Conservation (phyloP, 2,797 vertebrate species). For the Zenarchopterus dispar region DNA sequence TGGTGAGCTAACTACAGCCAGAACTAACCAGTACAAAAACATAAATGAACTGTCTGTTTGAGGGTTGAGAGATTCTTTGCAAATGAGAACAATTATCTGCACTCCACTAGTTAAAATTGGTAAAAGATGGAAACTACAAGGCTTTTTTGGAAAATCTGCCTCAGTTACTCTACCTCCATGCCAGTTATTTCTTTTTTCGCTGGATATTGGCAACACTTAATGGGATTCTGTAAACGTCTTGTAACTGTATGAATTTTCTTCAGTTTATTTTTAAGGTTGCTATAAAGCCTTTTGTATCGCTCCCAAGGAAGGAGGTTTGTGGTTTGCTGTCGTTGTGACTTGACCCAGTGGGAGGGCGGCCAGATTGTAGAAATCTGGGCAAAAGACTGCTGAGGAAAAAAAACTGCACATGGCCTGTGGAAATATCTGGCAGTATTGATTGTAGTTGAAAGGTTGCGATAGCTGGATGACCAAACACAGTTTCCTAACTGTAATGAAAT, state of each 20-base stretch:
- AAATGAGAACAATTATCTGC: slow-evolving; percentile 56
- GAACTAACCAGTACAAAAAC: slow-evolving; percentile 58
- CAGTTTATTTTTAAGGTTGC: background rate
- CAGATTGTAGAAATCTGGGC: slow-evolving; percentile 57
- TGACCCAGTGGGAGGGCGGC: slow-evolving; percentile 58
- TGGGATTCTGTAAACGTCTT: slow-evolving; percentile 41
- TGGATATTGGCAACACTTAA: slow-evolving; percentile 42
- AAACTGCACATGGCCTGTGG: slow-evolving; percentile 42
- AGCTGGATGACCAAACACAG: slow-evolving; percentile 37
- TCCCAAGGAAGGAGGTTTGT: slow-evolving; percentile 29
- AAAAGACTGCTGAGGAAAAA: slow-evolving; percentile 43
- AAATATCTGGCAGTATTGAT: slow-evolving; percentile 56
- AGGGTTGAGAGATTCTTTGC: slow-evolving; percentile 43
- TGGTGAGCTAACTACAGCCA: slow-evolving; percentile 62
- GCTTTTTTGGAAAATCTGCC: slow-evolving; percentile 47
- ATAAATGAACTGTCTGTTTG: slow-evolving; percentile 42
- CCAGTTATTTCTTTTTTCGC: slow-evolving; percentile 43
- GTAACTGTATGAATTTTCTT: slow-evolving; percentile 30
- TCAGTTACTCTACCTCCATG: slow-evolving; percentile 30
- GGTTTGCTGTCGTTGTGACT: slow-evolving; percentile 65
- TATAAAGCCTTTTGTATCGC: slow-evolving; percentile 2
- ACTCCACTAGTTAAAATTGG: slow-evolving; percentile 61
- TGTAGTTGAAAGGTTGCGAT: slow-evolving; percentile 26
- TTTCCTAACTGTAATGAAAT: slow-evolving; percentile 67
- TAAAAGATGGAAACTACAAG: slow-evolving; percentile 67